These are phyloP conservation scores for Drosophila ananassae DNA, from an alignment of 1,140 invertebrate genomes.

Conservation along the genomic window DNA sequence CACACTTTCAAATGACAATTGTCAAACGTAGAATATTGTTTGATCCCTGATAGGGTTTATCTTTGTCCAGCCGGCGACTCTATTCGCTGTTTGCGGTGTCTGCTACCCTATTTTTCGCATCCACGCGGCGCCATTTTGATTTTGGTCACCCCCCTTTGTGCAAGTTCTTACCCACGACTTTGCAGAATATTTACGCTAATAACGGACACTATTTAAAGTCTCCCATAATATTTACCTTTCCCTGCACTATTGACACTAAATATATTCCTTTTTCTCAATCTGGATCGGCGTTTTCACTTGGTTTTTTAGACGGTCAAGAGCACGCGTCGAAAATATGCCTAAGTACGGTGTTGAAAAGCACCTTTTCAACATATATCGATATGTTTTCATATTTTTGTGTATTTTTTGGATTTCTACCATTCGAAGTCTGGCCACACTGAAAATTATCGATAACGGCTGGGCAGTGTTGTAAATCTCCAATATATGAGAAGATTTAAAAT, in stretches of 20 bases:
- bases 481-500: no score
- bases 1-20: not conserved
- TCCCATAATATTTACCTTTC: conserved; percentile 5
- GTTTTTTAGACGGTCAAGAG: conserved; percentile 29
- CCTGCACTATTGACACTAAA: not conserved
- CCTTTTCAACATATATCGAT: not conserved
- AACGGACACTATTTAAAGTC: not conserved
- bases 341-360: not conserved
- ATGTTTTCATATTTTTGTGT: not conserved
- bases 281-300: not conserved
- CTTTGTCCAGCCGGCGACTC: conserved; percentile 14
- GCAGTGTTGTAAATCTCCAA: no score
- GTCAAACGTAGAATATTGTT: not conserved
- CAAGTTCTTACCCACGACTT: conserved; percentile 1
- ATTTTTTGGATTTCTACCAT: no score
- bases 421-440: no score
- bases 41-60: not conserved
- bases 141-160: conserved; percentile 37
- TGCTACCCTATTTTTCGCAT: conserved; percentile 38
- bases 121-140: conserved; percentile 68
- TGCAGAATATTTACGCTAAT: not conserved
- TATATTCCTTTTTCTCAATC: not conserved
- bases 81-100: conserved; percentile 22
- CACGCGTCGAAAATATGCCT: conserved; percentile 14
- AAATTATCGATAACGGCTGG: no score